These are phyloP conservation scores for Reticulitermes speratus DNA, from an alignment of 1,140 invertebrate genomes.

Conservation along the genomic window DNA sequence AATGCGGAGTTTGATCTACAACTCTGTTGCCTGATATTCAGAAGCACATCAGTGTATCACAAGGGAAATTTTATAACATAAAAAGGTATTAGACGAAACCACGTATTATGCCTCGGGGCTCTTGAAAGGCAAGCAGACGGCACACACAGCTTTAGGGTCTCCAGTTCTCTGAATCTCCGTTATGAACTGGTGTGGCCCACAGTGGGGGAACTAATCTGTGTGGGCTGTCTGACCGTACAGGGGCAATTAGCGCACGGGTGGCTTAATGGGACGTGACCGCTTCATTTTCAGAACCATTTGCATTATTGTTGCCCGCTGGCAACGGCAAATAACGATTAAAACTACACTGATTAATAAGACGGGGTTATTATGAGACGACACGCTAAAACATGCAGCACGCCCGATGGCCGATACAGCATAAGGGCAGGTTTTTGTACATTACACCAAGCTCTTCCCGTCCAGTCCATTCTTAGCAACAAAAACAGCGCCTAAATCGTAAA, in stretches of 20 bases:
- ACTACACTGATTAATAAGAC: constrained; percentile 12
- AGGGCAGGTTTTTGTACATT: no score
- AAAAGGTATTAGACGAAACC: not conserved
- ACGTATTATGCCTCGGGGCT: not conserved
- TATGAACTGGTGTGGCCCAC: not conserved
- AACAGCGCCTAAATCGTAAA: no score
- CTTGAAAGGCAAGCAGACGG: no score
- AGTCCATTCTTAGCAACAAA: no score
- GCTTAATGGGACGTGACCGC: constrained; percentile 2
- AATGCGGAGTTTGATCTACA: not conserved
- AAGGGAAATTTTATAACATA: constrained; percentile 4
- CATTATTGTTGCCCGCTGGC: not conserved
- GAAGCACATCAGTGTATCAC: not conserved
- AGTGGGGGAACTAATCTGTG: not conserved
- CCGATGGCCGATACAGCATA: no score
- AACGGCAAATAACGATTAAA: not conserved
- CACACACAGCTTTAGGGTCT: not conserved
- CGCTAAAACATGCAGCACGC: not conserved
- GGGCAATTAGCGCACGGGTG: constrained; percentile 5
- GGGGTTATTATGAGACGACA: not conserved
- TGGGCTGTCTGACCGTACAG: not conserved
- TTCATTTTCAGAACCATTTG: constrained; percentile 13
- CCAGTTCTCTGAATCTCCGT: not conserved
- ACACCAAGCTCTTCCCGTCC: no score
- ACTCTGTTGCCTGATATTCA: not conserved